phyloP scores from a whole-genome alignment of 2,888 invertebrate genomes.

The Calliopum simillimum region DNA sequence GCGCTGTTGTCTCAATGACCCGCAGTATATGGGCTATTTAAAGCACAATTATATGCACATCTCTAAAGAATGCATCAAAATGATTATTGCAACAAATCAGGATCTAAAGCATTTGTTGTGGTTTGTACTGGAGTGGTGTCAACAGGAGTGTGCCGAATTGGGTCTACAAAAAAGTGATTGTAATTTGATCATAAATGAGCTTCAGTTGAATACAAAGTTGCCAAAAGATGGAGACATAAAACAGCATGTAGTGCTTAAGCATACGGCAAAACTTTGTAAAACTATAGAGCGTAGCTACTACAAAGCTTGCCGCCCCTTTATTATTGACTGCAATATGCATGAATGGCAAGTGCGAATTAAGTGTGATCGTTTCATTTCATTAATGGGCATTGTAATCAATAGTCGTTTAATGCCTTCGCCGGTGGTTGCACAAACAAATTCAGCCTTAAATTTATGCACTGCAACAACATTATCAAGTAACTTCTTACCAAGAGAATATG shows the following conservation, averaged over 20 bases:
- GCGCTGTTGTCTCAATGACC: slow-evolving; percentile 61
- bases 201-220: slow-evolving; percentile 46
- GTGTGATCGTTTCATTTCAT: slow-evolving; percentile 60
- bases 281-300: slow-evolving; percentile 62
- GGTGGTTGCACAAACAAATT: slow-evolving; percentile 28
- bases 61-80: slow-evolving; percentile 64
- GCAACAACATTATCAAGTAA: background rate
- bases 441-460: background rate
- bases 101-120: slow-evolving; percentile 59
- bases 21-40: slow-evolving; percentile 59
- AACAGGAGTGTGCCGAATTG: slow-evolving; percentile 59
- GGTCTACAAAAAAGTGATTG: slow-evolving; percentile 54
- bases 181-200: slow-evolving; percentile 42
- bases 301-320: slow-evolving; percentile 64
- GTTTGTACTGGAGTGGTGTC: slow-evolving; percentile 65
- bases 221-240: slow-evolving; percentile 12
- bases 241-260: slow-evolving; percentile 17
- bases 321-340: slow-evolving; percentile 54
- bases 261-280: slow-evolving; percentile 35
- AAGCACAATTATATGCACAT: slow-evolving; percentile 63
- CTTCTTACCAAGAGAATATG: slow-evolving; percentile 53
- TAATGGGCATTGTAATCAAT: slow-evolving; percentile 61
- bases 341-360: slow-evolving; percentile 58
- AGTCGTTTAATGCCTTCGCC: slow-evolving; percentile 61
- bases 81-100: slow-evolving; percentile 58